Conservation (phyloP, 1,140 invertebrate genomes). For the Camponotus pennsylvanicus region DNA sequence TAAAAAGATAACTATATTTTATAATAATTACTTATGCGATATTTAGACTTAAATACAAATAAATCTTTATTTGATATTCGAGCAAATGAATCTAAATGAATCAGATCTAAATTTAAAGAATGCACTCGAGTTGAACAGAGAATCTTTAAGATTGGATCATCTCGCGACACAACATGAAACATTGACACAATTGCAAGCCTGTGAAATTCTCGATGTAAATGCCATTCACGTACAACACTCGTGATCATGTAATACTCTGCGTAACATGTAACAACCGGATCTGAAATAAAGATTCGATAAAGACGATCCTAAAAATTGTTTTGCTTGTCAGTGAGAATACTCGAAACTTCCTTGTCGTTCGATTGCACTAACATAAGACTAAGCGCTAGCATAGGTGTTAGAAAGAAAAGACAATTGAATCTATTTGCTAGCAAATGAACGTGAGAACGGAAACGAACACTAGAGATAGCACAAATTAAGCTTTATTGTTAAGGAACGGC, state of each 20-base stretch:
- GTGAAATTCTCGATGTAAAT: conserved; percentile 36
- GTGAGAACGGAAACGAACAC: conserved; percentile 60
- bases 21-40: neutral
- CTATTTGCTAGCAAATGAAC: conserved; percentile 46
- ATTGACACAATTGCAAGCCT: conserved; percentile 49
- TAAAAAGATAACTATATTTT: neutral
- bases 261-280: conserved; percentile 50
- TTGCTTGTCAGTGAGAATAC: neutral
- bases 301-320: conserved; percentile 2
- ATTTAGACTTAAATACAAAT: neutral
- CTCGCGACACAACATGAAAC: conserved; percentile 2
- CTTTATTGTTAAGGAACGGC: conserved; percentile 67
- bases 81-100: neutral
- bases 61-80: neutral
- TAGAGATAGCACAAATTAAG: conserved; percentile 57
- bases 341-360: neutral
- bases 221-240: conserved; percentile 57
- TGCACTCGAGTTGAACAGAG: neutral
- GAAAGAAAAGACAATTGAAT: conserved; percentile 57
- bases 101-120: neutral
- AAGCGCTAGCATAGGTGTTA: neutral
- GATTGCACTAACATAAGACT: neutral
- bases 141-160: conserved; percentile 27
- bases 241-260: conserved; percentile 49
- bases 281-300: conserved; percentile 25